Percentiles rank a stretch among this genome's conserved stretches.
These are phyloP conservation scores for Dendrolimus houi DNA, from an alignment of 2,888 invertebrate species.

Conservation along the genomic window DNA sequence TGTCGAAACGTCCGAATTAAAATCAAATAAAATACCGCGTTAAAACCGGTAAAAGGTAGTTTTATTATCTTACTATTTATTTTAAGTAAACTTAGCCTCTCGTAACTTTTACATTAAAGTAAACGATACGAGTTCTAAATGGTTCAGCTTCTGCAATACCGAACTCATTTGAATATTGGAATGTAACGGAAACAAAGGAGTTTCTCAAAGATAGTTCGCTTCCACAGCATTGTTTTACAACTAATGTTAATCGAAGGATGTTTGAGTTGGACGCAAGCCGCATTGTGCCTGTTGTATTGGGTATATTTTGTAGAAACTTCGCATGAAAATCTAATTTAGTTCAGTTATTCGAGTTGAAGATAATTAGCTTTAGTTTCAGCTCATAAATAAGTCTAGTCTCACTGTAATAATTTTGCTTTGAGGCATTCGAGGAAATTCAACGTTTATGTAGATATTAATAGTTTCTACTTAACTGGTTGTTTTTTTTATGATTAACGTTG, in stretches of 20 bases:
- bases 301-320: conserved; percentile 32
- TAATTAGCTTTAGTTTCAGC: conserved; percentile 41
- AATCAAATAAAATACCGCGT: too few species aligned
- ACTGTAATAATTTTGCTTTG: conserved; percentile 15
- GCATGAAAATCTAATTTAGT: conserved; percentile 41
- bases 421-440: conserved; percentile 8
- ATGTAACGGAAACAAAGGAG: conserved; percentile 38
- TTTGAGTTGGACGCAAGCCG: conserved; percentile 37
- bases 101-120: background rate
- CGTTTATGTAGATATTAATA: background rate
- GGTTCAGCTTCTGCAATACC: conserved; percentile 38
- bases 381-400: conserved; percentile 37
- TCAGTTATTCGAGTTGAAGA: conserved; percentile 25
- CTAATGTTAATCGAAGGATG: conserved; percentile 47
- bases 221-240: conserved; percentile 44
- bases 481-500: too few species aligned
- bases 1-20: too few species aligned
- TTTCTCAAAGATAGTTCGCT: conserved; percentile 33
- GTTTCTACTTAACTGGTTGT: too few species aligned
- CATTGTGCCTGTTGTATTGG: conserved; percentile 25
- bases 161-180: conserved; percentile 57
- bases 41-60: too few species aligned
- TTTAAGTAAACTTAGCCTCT: background rate
- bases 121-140: conserved; percentile 10
- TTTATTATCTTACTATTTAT: background rate